A percentile compares a stretch with the other conserved stretches of the same genome.
phyloP scores from a whole-genome alignment of 2,797 vertebrate genomes.

The Chaetodon trifasciatus region DNA sequence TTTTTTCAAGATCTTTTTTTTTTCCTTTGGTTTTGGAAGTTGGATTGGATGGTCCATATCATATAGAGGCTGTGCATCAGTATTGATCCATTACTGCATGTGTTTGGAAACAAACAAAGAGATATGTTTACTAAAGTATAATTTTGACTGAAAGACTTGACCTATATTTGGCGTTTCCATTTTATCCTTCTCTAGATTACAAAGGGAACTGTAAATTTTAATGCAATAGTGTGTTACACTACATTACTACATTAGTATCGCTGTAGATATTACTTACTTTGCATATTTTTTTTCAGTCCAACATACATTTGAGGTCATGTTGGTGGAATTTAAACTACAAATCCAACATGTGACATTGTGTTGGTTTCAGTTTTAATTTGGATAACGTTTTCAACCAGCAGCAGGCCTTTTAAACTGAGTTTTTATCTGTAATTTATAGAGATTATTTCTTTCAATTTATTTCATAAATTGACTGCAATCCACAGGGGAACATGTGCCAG shows the following conservation, averaged over 20 bases:
- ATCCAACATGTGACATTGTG: neutral
- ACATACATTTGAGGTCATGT: neutral
- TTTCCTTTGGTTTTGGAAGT: neutral
- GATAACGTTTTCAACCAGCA: no score
- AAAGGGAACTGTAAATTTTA: neutral
- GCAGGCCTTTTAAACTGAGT: no score
- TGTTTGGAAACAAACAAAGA: neutral
- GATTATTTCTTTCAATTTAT: neutral
- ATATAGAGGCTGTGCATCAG: neutral
- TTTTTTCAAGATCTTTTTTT: slow-evolving; percentile 5
- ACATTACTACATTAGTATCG: neutral
- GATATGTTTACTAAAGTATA: neutral
- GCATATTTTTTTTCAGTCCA: neutral
- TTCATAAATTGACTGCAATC: neutral
- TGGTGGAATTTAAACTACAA: neutral
- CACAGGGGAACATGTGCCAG: no score
- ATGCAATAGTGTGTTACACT: no score
- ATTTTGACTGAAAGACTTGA: neutral
- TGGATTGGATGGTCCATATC: neutral
- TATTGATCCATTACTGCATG: neutral
- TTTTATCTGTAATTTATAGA: neutral
- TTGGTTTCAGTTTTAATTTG: neutral
- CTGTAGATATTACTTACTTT: neutral
- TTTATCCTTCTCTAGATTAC: neutral
- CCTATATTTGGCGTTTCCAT: neutral